phyloP scores from a whole-genome alignment of 2,888 invertebrate species.

The Drosophila tripunctata region DNA sequence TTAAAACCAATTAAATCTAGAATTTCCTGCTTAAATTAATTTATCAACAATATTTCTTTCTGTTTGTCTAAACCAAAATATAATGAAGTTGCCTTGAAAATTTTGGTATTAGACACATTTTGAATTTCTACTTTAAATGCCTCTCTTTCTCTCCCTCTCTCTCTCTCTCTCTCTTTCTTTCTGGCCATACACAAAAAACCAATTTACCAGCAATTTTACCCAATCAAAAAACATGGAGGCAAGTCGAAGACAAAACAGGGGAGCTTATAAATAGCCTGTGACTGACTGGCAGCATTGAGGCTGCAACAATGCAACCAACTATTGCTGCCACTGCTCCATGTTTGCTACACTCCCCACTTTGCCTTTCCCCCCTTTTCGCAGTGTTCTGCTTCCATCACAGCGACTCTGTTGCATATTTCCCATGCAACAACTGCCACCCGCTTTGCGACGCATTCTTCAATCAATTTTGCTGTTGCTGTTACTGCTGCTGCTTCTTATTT shows the following conservation, averaged over 20 bases:
- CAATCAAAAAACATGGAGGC: slow-evolving; percentile 67
- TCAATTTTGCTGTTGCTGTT: slow-evolving; percentile 61
- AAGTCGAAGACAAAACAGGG: slow-evolving; percentile 26
- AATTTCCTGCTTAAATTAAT: too few relatives aligned
- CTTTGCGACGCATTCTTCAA: slow-evolving; percentile 74
- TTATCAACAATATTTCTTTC: too few relatives aligned
- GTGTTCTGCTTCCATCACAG: neutral
- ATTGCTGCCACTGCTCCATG: neutral
- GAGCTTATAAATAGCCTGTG: slow-evolving; percentile 71
- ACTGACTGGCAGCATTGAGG: slow-evolving; percentile 43
- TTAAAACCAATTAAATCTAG: too few relatives aligned
- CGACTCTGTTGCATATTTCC: neutral
- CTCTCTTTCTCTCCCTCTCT: neutral
- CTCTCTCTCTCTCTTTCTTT: neutral
- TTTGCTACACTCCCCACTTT: neutral
- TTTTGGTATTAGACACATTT: slow-evolving; percentile 13
- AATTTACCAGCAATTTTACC: slow-evolving; percentile 76
- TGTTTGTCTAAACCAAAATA: neutral
- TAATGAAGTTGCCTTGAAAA: slow-evolving; percentile 1
- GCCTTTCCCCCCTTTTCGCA: neutral
- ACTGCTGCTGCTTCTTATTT: slow-evolving; percentile 66
- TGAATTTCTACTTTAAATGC: slow-evolving; percentile 36
- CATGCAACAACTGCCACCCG: slow-evolving; percentile 50
- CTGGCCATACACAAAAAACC: slow-evolving; percentile 62
- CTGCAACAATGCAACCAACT: slow-evolving; percentile 56